These are phyloP conservation scores for Varroa destructor DNA, from an alignment of 1,140 invertebrate species.

Conservation along the genomic window DNA sequence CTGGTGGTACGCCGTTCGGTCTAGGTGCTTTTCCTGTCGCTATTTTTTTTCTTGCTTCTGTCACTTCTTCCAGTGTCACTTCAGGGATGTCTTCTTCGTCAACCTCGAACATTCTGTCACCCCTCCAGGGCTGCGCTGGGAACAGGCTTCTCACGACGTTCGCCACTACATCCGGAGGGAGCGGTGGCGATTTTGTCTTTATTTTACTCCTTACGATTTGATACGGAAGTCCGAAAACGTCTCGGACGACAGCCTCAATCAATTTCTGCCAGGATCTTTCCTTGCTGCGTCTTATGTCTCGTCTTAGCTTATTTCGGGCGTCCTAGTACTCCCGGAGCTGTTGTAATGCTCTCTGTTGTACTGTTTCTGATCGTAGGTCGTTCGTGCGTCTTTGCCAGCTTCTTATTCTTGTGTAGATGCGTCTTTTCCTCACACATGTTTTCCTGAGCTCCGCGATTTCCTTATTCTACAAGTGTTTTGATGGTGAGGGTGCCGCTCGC, in stretches of 20 bases:
- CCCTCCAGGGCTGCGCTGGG: background rate
- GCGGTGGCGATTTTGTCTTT: background rate
- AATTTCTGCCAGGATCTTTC: background rate
- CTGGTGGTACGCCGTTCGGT: slow-evolving; percentile 5
- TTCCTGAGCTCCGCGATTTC: background rate
- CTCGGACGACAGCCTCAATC: background rate
- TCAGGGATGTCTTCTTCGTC: background rate
- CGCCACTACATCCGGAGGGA: background rate
- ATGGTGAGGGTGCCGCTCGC: background rate
- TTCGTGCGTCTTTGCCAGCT: background rate
- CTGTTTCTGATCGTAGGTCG: background rate
- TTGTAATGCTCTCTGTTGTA: background rate
- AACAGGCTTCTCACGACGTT: background rate
- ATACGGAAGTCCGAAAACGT: background rate
- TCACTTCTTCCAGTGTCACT: background rate
- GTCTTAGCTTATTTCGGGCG: background rate
- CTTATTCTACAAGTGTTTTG: background rate
- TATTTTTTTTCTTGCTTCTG: background rate
- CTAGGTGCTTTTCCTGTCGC: background rate
- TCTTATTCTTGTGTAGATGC: background rate
- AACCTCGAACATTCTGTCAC: background rate
- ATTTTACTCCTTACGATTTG: background rate
- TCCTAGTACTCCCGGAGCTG: background rate
- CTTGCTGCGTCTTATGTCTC: background rate
- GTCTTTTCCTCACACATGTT: background rate